phyloP scores from a whole-genome alignment of 1,140 invertebrate genomes.

The Euglossa dilemma region DNA sequence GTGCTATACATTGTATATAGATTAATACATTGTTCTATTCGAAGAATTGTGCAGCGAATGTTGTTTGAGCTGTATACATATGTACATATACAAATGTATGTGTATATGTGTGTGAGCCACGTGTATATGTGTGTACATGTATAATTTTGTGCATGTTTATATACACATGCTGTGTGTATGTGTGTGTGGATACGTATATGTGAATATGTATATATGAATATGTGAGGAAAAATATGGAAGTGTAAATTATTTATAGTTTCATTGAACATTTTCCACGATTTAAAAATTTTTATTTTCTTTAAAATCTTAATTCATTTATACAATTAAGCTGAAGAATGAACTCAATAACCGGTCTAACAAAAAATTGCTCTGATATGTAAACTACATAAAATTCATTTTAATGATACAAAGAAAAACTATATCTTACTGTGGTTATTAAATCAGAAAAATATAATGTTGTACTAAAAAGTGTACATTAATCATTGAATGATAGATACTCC shows the following conservation, averaged over 20 bases:
- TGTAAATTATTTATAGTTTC: slow-evolving; percentile 51
- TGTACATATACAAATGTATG: slow-evolving; percentile 31
- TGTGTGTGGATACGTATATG: neutral
- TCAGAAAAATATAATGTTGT: slow-evolving; percentile 19
- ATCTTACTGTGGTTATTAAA: slow-evolving; percentile 28
- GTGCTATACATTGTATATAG: slow-evolving; percentile 62
- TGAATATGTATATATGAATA: slow-evolving; percentile 4
- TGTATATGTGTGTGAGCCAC: slow-evolving; percentile 5
- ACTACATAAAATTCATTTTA: slow-evolving; percentile 28
- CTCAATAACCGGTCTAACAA: neutral
- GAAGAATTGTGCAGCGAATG: slow-evolving; percentile 39
- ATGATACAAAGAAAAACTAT: neutral
- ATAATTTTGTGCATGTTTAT: neutral
- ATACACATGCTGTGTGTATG: neutral
- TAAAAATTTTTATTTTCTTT: slow-evolving; percentile 21
- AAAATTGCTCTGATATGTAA: slow-evolving; percentile 12
- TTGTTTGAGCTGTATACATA: slow-evolving; percentile 62
- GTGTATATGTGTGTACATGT: neutral
- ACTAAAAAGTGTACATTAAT: slow-evolving; percentile 22
- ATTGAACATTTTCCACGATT: slow-evolving; percentile 14
- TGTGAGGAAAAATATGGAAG: slow-evolving; percentile 41
- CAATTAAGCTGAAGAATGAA: neutral
- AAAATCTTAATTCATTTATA: slow-evolving; percentile 13
- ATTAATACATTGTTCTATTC: slow-evolving; percentile 48
- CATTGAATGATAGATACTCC: no score